Evolutionary conservation across 2,797 vertebrate species (phyloP).

Genomic region (Tragelaphus eurycerus): DNA sequence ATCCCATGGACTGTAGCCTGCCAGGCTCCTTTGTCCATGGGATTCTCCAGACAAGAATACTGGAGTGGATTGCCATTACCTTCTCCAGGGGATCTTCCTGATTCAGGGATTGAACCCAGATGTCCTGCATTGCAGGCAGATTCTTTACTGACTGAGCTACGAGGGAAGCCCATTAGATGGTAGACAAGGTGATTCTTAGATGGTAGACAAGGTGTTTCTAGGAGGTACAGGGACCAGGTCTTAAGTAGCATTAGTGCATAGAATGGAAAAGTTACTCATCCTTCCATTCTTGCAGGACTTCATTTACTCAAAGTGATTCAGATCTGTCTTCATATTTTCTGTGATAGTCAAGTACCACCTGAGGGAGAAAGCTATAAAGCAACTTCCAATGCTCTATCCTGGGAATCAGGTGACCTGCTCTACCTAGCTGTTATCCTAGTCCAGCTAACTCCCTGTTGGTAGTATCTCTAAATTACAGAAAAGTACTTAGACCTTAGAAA

Average conservation of each 20-base stretch:
- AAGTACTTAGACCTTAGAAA: not conserved
- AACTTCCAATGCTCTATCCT: accelerated
- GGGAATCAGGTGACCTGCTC: accelerated
- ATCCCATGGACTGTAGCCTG: not conserved
- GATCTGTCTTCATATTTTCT: not conserved
- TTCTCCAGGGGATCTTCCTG: not conserved
- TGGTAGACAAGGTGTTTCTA: not conserved
- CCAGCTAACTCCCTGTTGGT: not conserved
- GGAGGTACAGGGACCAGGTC: not conserved
- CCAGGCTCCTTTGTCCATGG: not conserved
- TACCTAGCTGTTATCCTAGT: not conserved
- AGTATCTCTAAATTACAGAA: not conserved
- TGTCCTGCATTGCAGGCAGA: not conserved
- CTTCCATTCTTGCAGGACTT: not conserved
- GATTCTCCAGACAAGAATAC: not conserved
- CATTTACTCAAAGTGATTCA: not conserved
- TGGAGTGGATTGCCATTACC: not conserved
- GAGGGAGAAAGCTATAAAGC: not conserved
- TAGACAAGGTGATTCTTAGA: not conserved
- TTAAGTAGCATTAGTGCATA: not conserved
- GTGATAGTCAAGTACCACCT: not conserved
- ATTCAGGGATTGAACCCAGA: accelerated
- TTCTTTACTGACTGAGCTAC: not conserved
- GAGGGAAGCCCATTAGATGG: not conserved
- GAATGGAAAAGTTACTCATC: not conserved